Base-by-base conservation (phyloP, 2,113 vertebrate species). In the Megaceryle torquata region DNA sequence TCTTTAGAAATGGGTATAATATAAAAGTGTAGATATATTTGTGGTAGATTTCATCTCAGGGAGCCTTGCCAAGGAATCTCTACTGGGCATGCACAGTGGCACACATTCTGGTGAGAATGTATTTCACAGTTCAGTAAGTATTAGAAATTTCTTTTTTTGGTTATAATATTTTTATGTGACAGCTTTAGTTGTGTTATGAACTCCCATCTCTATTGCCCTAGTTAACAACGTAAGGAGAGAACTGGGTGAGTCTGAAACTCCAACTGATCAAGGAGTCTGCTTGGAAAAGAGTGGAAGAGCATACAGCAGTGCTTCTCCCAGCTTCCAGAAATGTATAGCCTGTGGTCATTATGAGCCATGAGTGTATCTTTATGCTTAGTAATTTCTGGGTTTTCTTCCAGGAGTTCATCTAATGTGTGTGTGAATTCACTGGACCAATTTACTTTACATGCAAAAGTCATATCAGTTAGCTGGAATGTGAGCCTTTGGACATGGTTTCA, bases 51-150 rank as follows among this genome's bases (percentile, higher is more conserved):
- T 57, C 61, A 84, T 24, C 29, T 63, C 64, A 76, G 50, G 37
- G 26, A 79, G 1, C n/a, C 71, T 6, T 76, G 61, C 46, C 25
- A 39, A 50, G 44, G 76, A 65, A 82, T 76, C 57, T 87, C 74
- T 89, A 7, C 53, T 60, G 61, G 22, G 57, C 53, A 24, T 2
- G 2, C 11, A 21, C 15, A 82, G 35, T 22, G 11, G 15, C 21
- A 61, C 54, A 68, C 10, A n/a, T 84, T 91, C 53, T 53, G 57
- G 22, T 20, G 41, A 24, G n/a, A 76, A 48, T 1, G 1, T 28
- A n/a, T 80, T 89, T 88, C 71, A 77, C 77, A 69, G 26, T 37
- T 84, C 78, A 82, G 22, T 56, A 25, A 67, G 33, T 50, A 76
- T 59, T 57, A 79, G 20, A 68, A 91, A 69, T 60, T 2, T 39